These are phyloP conservation scores for Muschampia plurimacula DNA, from an alignment of 2,888 invertebrate genomes.

Conservation along the genomic window DNA sequence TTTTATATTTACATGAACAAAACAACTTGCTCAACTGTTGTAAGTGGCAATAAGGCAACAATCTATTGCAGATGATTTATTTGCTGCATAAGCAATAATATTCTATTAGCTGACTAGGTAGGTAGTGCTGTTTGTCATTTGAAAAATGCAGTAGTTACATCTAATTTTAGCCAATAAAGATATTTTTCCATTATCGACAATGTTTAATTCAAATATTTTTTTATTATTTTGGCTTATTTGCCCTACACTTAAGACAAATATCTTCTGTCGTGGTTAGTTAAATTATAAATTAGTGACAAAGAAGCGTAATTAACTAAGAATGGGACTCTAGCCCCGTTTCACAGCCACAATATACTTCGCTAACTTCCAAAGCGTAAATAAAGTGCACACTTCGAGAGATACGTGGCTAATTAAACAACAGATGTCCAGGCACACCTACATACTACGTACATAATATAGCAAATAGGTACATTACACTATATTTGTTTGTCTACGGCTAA, in stretches of 20 bases:
- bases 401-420: conserved; percentile 61
- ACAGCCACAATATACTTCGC: conserved; percentile 83
- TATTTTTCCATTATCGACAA: conserved; percentile 43
- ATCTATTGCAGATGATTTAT: conserved; percentile 42
- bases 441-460: conserved; percentile 52
- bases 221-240: conserved; percentile 11
- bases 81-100: conserved; percentile 48
- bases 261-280: conserved; percentile 43
- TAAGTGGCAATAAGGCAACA: conserved; percentile 45
- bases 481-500: conserved; percentile 64
- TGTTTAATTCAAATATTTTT: conserved; percentile 28
- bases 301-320: conserved; percentile 74
- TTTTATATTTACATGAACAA: conserved; percentile 49
- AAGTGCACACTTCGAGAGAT: conserved; percentile 70
- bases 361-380: conserved; percentile 76
- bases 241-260: conserved; percentile 1
- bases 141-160: conserved; percentile 54
- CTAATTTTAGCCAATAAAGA: conserved; percentile 57
- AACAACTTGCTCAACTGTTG: conserved; percentile 47
- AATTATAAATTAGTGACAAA: conserved; percentile 78
- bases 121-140: conserved; percentile 61
- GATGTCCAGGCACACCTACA: conserved; percentile 58
- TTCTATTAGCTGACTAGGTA: conserved; percentile 72
- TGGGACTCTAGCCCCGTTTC: conserved; percentile 73
- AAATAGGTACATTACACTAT: conserved; percentile 56